phyloP scores from a whole-genome alignment of 2,797 vertebrate genomes.

The Lemur catta region DNA sequence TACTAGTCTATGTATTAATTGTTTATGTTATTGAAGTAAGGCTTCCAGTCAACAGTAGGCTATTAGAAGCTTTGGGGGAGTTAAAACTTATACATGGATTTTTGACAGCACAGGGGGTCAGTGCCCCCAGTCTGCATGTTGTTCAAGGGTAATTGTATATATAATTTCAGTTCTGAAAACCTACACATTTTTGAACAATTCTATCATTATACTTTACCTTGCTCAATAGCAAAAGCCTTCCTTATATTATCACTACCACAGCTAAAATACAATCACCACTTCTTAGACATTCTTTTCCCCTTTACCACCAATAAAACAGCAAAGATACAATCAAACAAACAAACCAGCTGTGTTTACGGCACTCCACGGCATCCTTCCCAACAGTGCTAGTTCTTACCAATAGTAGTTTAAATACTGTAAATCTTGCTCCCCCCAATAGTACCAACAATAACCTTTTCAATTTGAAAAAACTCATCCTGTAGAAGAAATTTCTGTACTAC shows the following conservation, averaged over 20 bases:
- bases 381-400: not conserved
- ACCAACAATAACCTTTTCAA: not conserved
- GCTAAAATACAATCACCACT: not conserved
- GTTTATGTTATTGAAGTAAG: not conserved
- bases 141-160: not conserved
- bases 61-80: not conserved
- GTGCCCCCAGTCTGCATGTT: not conserved
- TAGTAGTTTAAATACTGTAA: not conserved
- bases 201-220: not conserved
- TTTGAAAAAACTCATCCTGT: not conserved
- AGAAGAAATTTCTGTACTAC: not conserved
- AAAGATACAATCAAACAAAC: not conserved
- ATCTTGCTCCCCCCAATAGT: not conserved
- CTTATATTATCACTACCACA: not conserved
- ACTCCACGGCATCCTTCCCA: not conserved
- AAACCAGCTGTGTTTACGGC: not conserved
- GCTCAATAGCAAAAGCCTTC: not conserved
- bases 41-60: not conserved
- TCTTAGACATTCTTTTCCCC: not conserved
- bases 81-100: not conserved
- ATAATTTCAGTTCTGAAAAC: conserved; percentile 37
- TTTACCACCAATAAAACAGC: conserved; percentile 4
- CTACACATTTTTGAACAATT: conserved; percentile 1
- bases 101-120: not conserved
- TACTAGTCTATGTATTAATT: not conserved